Evolutionary conservation across 2,113 vertebrate species (phyloP).

Genomic region (Carassius auratus): DNA sequence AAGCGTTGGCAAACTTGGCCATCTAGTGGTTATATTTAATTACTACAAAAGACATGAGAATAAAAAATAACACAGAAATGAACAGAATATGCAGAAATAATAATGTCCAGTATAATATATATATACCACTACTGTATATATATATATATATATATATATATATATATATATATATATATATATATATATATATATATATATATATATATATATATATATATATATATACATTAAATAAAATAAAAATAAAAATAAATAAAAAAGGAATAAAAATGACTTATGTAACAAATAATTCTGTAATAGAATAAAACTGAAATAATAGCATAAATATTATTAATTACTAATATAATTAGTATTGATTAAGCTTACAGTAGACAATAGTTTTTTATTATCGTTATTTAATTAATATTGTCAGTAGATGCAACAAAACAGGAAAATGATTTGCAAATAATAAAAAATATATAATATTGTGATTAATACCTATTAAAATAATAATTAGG

Average conservation of each 20-base stretch:
- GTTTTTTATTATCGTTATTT: neutral
- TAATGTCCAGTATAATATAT: neutral
- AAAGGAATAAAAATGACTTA: no score
- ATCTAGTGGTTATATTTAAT: constrained; percentile 1
- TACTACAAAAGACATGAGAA: neutral
- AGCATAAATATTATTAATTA: neutral
- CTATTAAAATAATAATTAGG: neutral
- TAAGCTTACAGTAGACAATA: neutral
- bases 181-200: no score
- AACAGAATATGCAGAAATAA: neutral
- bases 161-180: no score
- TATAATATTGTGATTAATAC: neutral
- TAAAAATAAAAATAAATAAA: neutral
- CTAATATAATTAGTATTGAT: neutral
- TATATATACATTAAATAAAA: neutral
- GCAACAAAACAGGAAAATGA: neutral
- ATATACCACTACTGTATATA: no score
- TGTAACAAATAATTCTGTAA: no score
- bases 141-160: no score
- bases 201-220: no score
- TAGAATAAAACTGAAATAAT: neutral
- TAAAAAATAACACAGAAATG: neutral
- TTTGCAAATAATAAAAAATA: neutral
- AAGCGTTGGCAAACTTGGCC: neutral
- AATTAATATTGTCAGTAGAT: neutral